A percentile compares a stretch with the other conserved stretches of the same genome.
phyloP scores from a whole-genome alignment of 2,797 vertebrate species.

The Fratercula arctica region DNA sequence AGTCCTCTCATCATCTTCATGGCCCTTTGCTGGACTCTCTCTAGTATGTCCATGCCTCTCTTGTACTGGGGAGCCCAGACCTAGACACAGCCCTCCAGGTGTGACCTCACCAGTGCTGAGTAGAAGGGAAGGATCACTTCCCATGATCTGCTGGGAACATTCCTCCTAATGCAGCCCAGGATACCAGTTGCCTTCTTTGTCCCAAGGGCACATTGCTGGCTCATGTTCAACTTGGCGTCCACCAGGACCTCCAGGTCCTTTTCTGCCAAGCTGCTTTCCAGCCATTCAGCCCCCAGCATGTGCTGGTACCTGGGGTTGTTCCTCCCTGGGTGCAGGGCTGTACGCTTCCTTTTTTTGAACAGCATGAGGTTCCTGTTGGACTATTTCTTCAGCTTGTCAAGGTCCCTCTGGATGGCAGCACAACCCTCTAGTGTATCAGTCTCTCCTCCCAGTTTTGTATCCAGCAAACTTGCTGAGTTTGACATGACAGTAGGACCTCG shows the following conservation, averaged over 20 bases:
- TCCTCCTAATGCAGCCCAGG: not conserved
- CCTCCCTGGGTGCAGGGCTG: not conserved
- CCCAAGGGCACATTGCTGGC: not conserved
- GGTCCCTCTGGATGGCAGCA: not conserved
- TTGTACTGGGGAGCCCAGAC: not conserved
- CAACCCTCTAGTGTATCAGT: not conserved
- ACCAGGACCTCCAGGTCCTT: not conserved
- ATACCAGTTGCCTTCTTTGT: not conserved
- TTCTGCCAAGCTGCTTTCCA: not conserved
- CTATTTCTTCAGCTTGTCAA: not conserved
- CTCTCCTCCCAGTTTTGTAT: not conserved
- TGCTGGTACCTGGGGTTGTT: not conserved
- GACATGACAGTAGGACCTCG: not conserved
- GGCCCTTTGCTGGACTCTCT: not conserved
- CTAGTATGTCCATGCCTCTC: not conserved
- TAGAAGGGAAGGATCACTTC: not conserved
- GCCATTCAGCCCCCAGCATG: not conserved
- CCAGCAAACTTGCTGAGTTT: not conserved
- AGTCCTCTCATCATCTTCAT: not conserved
- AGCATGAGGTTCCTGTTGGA: not conserved
- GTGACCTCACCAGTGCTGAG: not conserved
- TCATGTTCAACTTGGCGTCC: not conserved
- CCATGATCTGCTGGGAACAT: not conserved
- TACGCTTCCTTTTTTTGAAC: not conserved
- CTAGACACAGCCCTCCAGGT: not conserved